These are phyloP conservation scores for Pelodiscus sinensis DNA, from an alignment of 2,113 vertebrate genomes.

Conservation along the genomic window DNA sequence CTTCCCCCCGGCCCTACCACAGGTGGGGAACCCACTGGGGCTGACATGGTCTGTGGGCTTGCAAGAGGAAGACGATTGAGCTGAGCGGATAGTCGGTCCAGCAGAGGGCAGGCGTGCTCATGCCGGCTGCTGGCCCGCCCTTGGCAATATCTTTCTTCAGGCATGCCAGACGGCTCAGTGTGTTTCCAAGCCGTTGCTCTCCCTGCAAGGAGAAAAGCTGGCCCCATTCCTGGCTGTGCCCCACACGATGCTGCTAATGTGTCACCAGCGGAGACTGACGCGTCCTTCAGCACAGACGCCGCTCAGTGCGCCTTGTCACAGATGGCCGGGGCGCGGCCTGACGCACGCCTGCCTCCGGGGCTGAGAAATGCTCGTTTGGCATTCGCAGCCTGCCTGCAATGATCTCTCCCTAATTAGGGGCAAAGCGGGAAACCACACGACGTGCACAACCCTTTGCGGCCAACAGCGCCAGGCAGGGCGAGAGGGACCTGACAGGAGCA, in stretches of 20 bases:
- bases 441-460: background rate
- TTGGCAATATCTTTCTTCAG: background rate
- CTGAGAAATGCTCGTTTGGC: background rate
- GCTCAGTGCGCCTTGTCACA: background rate
- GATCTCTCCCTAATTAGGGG: background rate
- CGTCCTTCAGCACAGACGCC: background rate
- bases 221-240: background rate
- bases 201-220: background rate
- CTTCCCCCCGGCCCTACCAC: background rate
- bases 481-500: background rate
- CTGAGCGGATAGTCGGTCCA: background rate
- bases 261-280: background rate
- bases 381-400: background rate
- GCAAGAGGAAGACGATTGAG: background rate
- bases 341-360: too few species aligned
- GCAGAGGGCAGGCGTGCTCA: background rate
- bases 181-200: background rate
- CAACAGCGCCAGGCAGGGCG: background rate
- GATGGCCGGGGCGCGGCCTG: background rate
- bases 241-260: background rate
- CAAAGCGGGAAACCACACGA: background rate
- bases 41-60: background rate
- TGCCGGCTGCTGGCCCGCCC: background rate
- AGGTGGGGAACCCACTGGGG: too few species aligned
- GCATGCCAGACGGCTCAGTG: background rate